Base-by-base conservation (phyloP, 2,888 invertebrate genomes). In the Yponomeuta plumbellus region DNA sequence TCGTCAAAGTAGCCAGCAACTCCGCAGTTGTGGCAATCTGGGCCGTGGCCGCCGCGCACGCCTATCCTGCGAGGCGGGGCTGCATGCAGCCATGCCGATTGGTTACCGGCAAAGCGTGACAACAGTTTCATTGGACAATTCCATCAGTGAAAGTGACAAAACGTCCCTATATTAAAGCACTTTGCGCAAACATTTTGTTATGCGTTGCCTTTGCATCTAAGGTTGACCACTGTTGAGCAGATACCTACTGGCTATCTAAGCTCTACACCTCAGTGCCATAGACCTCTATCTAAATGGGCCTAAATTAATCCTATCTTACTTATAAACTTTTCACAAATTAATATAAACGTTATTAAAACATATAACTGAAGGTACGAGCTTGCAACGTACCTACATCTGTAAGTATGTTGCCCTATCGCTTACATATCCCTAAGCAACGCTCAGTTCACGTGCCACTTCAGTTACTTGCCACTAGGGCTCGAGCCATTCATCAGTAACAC, bases 41-140 rank as follows among this genome's bases (percentile, higher is more conserved):
- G 77, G 79, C 79, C 75, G 80, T 75, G 77, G 78, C 77, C 77
- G 71, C 77, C 73, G 74, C 78, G 72, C 80, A 86, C 88, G 88
- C 90, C 89, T 86, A 81, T 81, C 80, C 80, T 72, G 75, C 79
- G 79, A 87, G 88, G 89, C 86, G 90, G 87, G 86, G 89, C 87
- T 72, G 82, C 80, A 73, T 72, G 82, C 80, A 73, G 80, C 74
- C 78, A 75, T 77, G 81, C 83, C 84, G 80, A 89, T 90, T 90
- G 89, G 89, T 84, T 86, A 80, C 84, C 78, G 84, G 69, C 85
- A 81, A 83, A 88, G 78, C 89, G 87, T 89, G 88, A 88, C 90
- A 84, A 84, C 79, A 77, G 79, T 83, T 79, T 83, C 84, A 91
- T 90, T 90, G 90, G 90, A 87, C 86, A 87, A 83, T 78, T 76